These are phyloP conservation scores for Ochlodes sylvanus DNA, from an alignment of 2,888 invertebrate species.

Conservation along the genomic window DNA sequence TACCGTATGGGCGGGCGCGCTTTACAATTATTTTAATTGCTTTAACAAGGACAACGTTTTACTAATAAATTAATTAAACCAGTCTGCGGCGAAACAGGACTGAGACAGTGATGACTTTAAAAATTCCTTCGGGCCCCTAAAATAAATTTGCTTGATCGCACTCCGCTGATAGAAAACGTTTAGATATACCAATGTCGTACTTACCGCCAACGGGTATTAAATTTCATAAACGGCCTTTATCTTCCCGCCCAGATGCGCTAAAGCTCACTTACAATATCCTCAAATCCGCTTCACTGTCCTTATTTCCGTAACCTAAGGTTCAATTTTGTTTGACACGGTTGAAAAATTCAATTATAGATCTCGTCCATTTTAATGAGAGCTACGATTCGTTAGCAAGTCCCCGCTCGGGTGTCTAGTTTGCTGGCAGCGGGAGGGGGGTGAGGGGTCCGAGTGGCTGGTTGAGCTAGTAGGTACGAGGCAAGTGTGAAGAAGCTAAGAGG, in stretches of 20 bases:
- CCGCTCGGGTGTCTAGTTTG: not conserved
- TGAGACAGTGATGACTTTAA: constrained; percentile 31
- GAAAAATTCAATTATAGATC: constrained; percentile 52
- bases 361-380: constrained; percentile 56
- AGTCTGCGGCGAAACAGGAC: constrained; percentile 3
- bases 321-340: constrained; percentile 46
- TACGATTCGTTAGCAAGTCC: constrained; percentile 42
- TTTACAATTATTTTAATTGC: constrained; percentile 23
- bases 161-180: constrained; percentile 51
- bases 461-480: constrained; percentile 77
- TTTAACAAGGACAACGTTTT: constrained; percentile 20
- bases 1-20: constrained; percentile 4
- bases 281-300: constrained; percentile 35
- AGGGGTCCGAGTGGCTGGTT: constrained; percentile 60
- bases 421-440: constrained; percentile 48
- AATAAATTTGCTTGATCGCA: constrained; percentile 41
- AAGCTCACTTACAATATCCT: constrained; percentile 50
- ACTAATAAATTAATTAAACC: constrained; percentile 27
- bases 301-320: constrained; percentile 46
- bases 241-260: constrained; percentile 75
- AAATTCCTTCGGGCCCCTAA: constrained; percentile 39
- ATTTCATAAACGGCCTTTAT: constrained; percentile 59
- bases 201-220: constrained; percentile 69
- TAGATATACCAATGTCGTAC: constrained; percentile 49
- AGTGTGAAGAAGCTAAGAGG: constrained; percentile 83